Conservation (phyloP, 1,140 invertebrate species). For the Drosophila ironensis region DNA sequence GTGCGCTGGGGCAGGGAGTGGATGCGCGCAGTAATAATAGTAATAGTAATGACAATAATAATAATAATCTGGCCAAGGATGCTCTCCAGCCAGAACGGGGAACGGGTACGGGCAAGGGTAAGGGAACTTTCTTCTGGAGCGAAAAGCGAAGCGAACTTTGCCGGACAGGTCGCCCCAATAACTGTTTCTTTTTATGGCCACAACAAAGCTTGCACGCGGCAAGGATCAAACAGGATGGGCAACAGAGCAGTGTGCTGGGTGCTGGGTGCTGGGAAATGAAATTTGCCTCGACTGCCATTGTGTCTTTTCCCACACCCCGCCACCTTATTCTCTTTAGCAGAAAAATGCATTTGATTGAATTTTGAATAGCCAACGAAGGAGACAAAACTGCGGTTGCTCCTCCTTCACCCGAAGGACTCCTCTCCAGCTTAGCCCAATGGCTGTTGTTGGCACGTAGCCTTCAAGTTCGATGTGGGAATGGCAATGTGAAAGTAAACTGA, state of each 20-base stretch:
- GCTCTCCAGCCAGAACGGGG: background rate
- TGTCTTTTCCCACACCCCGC: background rate
- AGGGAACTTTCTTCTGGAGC: too few species aligned
- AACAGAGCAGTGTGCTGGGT: background rate
- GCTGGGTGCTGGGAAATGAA: slow-evolving; percentile 1
- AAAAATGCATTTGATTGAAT: slow-evolving; percentile 63
- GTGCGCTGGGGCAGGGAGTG: slow-evolving; percentile 21
- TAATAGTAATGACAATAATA: slow-evolving; percentile 24
- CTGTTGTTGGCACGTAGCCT: slow-evolving; percentile 24
- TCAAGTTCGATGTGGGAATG: slow-evolving; percentile 10
- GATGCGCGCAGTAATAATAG: slow-evolving; percentile 20
- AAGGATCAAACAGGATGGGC: background rate
- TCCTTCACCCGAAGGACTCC: background rate
- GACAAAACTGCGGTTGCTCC: too few species aligned
- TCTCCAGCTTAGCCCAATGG: too few species aligned
- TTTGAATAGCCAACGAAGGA: slow-evolving; percentile 50
- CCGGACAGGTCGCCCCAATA: slow-evolving; percentile 46
- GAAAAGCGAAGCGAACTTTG: too few species aligned
- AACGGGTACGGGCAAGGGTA: too few species aligned
- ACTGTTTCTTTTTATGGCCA: slow-evolving; percentile 61
- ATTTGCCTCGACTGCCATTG: slow-evolving; percentile 19
- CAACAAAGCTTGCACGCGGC: slow-evolving; percentile 37
- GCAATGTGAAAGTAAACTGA: slow-evolving; percentile 10
- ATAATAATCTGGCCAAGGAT: slow-evolving; percentile 31
- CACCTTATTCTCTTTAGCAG: slow-evolving; percentile 7